Conservation (phyloP, 2,113 vertebrate species). For the Nymphicus hollandicus region DNA sequence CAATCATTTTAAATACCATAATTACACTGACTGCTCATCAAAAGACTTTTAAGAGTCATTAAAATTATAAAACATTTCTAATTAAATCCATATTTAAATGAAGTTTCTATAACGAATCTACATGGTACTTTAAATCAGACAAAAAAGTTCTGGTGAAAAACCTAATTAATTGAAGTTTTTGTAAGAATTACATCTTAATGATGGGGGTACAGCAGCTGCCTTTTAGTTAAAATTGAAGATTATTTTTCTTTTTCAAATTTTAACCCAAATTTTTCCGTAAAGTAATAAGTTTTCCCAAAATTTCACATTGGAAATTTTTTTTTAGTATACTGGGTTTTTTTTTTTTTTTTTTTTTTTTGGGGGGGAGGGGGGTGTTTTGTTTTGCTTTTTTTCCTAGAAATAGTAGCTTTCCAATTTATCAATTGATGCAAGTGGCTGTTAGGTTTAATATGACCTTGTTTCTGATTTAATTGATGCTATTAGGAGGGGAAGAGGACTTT, state of each 20-base stretch:
- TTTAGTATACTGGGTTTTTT: too few relatives aligned
- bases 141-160: constrained; percentile 62
- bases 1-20: constrained; percentile 80
- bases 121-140: constrained; percentile 69
- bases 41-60: constrained; percentile 79
- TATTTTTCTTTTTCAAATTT: too few relatives aligned
- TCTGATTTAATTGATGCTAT: background rate
- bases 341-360: background rate
- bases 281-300: background rate
- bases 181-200: constrained; percentile 69
- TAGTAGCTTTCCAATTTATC: background rate
- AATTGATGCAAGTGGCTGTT: background rate
- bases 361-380: too few relatives aligned
- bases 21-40: constrained; percentile 78
- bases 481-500: background rate
- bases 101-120: constrained; percentile 71
- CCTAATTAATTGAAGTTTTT: constrained; percentile 58
- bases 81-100: constrained; percentile 82
- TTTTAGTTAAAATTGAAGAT: constrained; percentile 52
- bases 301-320: background rate
- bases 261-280: background rate
- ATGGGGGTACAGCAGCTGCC: background rate
- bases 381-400: background rate
- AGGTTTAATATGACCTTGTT: background rate
- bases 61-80: constrained; percentile 81